Evolutionary conservation across 1,140 invertebrate genomes (phyloP).

Genomic region (Teleogryllus occipitalis): DNA sequence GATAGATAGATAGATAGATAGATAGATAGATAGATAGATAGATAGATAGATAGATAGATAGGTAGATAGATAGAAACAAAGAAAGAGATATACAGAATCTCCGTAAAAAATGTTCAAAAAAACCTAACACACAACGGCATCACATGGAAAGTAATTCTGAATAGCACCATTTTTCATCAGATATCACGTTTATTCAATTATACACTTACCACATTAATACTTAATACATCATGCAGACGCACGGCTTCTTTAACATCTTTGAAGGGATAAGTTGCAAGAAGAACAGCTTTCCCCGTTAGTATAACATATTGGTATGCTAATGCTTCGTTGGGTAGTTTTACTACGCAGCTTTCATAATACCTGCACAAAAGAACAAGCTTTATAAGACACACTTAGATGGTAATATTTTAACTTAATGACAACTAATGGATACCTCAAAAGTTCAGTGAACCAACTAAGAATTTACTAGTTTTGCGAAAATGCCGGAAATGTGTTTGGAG

Average conservation of each 20-base stretch:
- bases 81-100: too few species aligned
- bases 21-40: too few species aligned
- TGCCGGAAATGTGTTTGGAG: neutral
- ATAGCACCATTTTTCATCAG: too few species aligned
- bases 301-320: neutral
- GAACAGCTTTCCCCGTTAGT: neutral
- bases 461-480: neutral
- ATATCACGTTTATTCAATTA: neutral
- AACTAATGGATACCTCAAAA: too few species aligned
- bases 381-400: neutral
- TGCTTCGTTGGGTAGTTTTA: neutral
- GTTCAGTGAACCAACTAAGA: too few species aligned
- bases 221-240: neutral
- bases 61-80: too few species aligned
- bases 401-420: too few species aligned
- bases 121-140: too few species aligned
- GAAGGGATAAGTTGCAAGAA: neutral
- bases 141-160: too few species aligned
- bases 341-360: conserved; percentile 12
- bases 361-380: neutral
- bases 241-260: neutral
- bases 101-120: too few species aligned
- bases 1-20: too few species aligned
- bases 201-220: conserved; percentile 10
- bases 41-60: too few species aligned